phyloP scores from a whole-genome alignment of 2,888 invertebrate species.

The Anoplius nigerrimus region DNA sequence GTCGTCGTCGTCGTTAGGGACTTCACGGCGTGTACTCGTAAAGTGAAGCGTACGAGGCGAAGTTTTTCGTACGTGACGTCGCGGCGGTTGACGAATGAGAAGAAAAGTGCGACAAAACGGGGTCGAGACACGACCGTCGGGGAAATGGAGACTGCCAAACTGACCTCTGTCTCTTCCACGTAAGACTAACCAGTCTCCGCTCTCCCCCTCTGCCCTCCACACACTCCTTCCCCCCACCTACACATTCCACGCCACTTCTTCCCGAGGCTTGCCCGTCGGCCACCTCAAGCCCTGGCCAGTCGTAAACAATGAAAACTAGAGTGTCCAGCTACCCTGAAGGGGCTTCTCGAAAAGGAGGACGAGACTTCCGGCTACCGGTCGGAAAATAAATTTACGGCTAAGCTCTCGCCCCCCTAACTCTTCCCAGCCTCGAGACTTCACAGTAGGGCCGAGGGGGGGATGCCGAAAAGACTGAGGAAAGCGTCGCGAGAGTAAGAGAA shows the following conservation, averaged over 20 bases:
- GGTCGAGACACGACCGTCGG: constrained; percentile 48
- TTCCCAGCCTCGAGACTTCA: constrained; percentile 20
- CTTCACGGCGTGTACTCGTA: no score
- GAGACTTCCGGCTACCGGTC: constrained; percentile 56
- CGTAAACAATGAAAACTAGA: constrained; percentile 65
- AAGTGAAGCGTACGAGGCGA: no score
- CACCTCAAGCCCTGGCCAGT: constrained; percentile 31
- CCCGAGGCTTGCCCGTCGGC: constrained; percentile 7
- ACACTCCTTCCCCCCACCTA: no score
- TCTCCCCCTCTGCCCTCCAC: neutral
- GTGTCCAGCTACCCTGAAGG: constrained; percentile 56
- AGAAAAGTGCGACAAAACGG: constrained; percentile 50
- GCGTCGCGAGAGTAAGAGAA: constrained; percentile 26
- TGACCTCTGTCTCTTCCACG: constrained; percentile 33
- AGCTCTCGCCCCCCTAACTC: constrained; percentile 51
- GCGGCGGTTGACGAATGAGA: constrained; percentile 35
- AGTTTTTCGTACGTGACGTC: constrained; percentile 20
- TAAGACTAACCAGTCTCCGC: neutral
- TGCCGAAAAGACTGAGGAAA: constrained; percentile 20
- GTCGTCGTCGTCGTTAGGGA: no score
- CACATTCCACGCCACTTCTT: neutral
- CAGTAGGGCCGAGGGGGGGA: constrained; percentile 21
- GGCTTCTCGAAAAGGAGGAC: constrained; percentile 47
- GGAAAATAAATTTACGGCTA: constrained; percentile 68
- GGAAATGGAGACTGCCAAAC: constrained; percentile 48